Evolutionary conservation across 2,888 invertebrate genomes (phyloP).

Genomic region (Drosophila nr. medialis): DNA sequence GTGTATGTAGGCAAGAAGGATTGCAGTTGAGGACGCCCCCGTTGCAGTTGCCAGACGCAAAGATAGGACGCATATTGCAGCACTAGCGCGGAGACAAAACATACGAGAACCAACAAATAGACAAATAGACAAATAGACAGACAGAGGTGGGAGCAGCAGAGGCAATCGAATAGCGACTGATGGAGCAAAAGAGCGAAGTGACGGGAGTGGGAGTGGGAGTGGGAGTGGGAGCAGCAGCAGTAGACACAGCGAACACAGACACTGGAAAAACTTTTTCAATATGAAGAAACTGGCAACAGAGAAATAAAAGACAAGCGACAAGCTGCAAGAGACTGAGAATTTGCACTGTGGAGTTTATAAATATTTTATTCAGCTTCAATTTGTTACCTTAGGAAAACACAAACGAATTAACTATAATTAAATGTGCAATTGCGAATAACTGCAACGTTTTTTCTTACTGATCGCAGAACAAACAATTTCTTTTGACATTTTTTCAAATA

Average conservation of each 20-base stretch:
- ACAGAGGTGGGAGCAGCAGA: slow-evolving; percentile 17
- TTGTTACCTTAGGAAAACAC: background rate
- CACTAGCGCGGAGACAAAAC: slow-evolving; percentile 56
- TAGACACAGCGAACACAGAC: slow-evolving; percentile 54
- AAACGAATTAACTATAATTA: background rate
- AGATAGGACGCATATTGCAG: slow-evolving; percentile 73
- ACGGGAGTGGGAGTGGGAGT: background rate
- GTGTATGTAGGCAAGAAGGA: background rate
- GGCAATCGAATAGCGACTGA: slow-evolving; percentile 1
- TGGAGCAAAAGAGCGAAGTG: background rate
- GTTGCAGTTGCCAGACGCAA: slow-evolving; percentile 21
- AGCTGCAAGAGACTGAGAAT: slow-evolving; percentile 6
- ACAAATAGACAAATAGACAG: slow-evolving; percentile 57
- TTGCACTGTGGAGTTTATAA: slow-evolving; percentile 37
- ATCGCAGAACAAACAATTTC: background rate
- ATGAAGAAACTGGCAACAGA: slow-evolving; percentile 33
- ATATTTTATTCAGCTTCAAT: background rate
- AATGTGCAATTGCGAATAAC: background rate
- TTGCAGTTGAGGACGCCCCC: slow-evolving; percentile 10
- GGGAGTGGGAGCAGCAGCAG: slow-evolving; percentile 1
- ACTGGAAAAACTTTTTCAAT: slow-evolving; percentile 74
- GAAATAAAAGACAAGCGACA: slow-evolving; percentile 3
- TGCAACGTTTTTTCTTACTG: too few relatives aligned
- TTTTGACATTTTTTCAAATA: background rate
- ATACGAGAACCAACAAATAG: slow-evolving; percentile 36